Evolutionary conservation across 2,113 vertebrate species (phyloP), one percentile per base, ranked within the genome.

Genomic region (Odontesthes bonariensis): DNA sequence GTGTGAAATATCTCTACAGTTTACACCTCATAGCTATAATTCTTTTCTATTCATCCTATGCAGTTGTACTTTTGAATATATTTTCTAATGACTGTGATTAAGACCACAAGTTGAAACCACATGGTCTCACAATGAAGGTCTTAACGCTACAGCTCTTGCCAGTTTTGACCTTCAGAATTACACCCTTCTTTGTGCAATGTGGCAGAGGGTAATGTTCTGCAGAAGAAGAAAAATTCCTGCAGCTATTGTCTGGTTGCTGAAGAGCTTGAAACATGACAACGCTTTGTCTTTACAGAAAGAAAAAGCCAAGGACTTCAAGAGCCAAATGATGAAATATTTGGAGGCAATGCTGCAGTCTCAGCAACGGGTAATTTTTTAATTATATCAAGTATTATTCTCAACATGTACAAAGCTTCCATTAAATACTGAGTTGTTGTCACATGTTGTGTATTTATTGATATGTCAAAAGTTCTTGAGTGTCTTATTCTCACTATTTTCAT

Each of bases 251-350:
- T 10, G 10, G 7, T 60, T 40, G 27, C 42, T 53, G 64, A 55
- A 46, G 33, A 78, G 17, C 17, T 23, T 38, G 10, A 60, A 23
- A 51, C 31, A 1, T 73, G 33, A 61, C 20, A 2, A 53, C 19
- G 61, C 16, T 27, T 69, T 85, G 7, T 82, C 58, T 59, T 82
- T 81, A 20, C 91, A 99, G 98, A 98, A 96, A 91, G 97, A 98
- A 89, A 97, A 97, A 89, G 94, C 94, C 38, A 98, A 95, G 94
- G 97, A 98, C 92, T 98, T 98, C 92, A 96, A 95, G 91, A 96
- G 89, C 88, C 96, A 97, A 0, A 94, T 99, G 85, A 93, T 96
- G 0, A 97, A 96, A 85, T 99, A 99, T 85, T 94, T 99, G 78
- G 97, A 99, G 85, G 95, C 95, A 0, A 94, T 98, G 55, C 40